These are phyloP conservation scores for Drosophila trapezifrons DNA, from an alignment of 1,140 invertebrate genomes.

Conservation along the genomic window DNA sequence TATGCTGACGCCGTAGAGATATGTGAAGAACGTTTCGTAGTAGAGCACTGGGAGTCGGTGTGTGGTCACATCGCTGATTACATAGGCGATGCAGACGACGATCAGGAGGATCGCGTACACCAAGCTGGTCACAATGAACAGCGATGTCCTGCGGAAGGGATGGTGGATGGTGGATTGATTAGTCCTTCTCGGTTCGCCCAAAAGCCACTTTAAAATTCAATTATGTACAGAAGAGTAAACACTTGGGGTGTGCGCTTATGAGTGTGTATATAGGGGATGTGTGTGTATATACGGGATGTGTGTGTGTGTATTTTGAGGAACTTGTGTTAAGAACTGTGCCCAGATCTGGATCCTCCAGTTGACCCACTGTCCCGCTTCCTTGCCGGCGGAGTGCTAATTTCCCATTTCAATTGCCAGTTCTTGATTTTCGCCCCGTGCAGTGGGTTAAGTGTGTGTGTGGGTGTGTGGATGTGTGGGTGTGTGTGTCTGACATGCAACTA, in stretches of 20 bases:
- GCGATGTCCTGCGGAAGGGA: conserved; percentile 90
- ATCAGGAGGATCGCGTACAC: conserved; percentile 96
- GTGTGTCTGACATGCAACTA: conserved; percentile 45
- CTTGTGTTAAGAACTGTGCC: conserved; percentile 41
- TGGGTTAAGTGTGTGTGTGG: neutral
- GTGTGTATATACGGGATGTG: conserved; percentile 5
- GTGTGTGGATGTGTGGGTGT: conserved; percentile 17
- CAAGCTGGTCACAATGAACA: conserved; percentile 97
- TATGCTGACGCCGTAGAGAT: conserved; percentile 97
- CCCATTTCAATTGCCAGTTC: conserved; percentile 8
- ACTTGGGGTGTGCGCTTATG: conserved; percentile 29
- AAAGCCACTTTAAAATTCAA: conserved; percentile 5
- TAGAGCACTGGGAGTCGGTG: conserved; percentile 94
- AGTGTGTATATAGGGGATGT: conserved; percentile 13
- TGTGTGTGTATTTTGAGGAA: conserved; percentile 12
- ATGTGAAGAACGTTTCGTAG: conserved; percentile 99
- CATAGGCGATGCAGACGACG: conserved; percentile 95
- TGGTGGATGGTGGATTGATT: neutral
- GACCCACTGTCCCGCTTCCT: conserved; percentile 44
- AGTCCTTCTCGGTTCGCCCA: neutral
- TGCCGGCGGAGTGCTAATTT: conserved; percentile 16
- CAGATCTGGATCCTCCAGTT: conserved; percentile 16
- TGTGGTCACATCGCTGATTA: conserved; percentile 96
- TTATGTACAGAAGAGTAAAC: conserved; percentile 27
- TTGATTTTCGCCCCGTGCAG: neutral